Base-by-base conservation (phyloP, 2,797 vertebrate species). In the Spinibarbus caldwelli region DNA sequence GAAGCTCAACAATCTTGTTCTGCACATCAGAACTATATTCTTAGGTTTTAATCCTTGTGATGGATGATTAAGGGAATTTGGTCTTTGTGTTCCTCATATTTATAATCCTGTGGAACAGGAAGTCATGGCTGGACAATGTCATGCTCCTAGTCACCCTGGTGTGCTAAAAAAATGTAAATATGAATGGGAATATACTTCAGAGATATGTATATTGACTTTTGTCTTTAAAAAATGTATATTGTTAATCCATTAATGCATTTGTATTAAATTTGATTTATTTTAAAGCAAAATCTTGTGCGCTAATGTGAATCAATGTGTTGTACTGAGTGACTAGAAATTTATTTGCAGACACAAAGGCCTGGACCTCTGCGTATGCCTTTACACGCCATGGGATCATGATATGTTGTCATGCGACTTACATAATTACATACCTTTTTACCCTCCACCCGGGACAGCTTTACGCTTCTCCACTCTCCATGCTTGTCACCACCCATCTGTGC, bases 341-440 rank as follows among this genome's bases (percentile, higher is more conserved):
- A 78, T 78, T 70, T 45, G 26, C 75, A 59, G 7, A 78, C 75
- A 36, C 36, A 84, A 78, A 84, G 75, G 26, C 12, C 75, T 36
- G 26, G 75, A 78, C 83, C 75, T 78, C 26, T 84, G 47, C 4
- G 0, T 57, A 23, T 70, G 19, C 12, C 36, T 71, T n/a, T 36
- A 57, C 36, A 84, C 36, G 29, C 64, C 36, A 47, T 3, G 10
- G 64, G 26, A 70, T 71, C 82, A 67, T 52, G 26, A 78, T 43
- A 84, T 59, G 75, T 70, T 84, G 72, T 68, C 47, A 59, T 71
- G 64, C 9, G 2, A 78, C 83, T 78, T 84, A 78, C 49, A 45
- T 84, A 47, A 84, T 78, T 84, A 71, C 75, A 84, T 71, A 47
- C 19, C 49, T 78, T 78, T 84, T 77, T 78, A 84, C 34, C 73